These are phyloP conservation scores for Vulpes lagopus DNA, from an alignment of 2,113 vertebrate genomes.

Conservation along the genomic window DNA sequence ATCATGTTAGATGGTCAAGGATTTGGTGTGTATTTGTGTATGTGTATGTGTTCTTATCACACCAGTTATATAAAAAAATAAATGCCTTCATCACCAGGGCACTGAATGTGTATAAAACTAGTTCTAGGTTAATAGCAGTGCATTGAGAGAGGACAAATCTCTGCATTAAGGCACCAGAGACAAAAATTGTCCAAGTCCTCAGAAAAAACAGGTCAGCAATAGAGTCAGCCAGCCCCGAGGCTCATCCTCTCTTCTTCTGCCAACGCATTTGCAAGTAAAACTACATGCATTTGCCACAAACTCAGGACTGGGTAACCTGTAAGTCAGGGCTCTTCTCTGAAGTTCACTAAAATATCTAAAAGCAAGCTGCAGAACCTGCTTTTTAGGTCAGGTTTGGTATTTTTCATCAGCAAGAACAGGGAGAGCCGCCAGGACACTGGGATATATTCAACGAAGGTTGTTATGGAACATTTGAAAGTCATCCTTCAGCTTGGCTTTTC, in stretches of 20 bases:
- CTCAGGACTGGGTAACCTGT: too few relatives aligned
- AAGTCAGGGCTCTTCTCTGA: background rate
- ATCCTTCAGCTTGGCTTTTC: background rate
- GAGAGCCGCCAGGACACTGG: background rate
- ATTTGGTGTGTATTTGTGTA: background rate
- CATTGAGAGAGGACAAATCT: background rate
- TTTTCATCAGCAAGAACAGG: background rate
- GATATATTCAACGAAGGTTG: background rate
- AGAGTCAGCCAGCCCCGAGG: background rate
- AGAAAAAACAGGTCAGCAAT: background rate
- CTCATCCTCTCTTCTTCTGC: background rate
- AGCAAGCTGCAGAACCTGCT: background rate
- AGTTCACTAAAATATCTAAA: background rate
- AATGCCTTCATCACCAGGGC: background rate
- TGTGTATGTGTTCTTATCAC: background rate
- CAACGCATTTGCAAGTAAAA: background rate
- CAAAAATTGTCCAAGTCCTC: background rate
- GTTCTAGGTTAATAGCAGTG: background rate
- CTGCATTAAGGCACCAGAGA: background rate
- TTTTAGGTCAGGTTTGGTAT: background rate
- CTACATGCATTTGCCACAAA: rapidly evolving
- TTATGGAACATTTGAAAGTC: background rate
- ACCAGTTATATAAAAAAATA: background rate
- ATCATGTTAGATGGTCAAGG: background rate
- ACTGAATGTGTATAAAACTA: background rate